phyloP scores from a whole-genome alignment of 2,797 vertebrate genomes.

The Crocodylus rhombifer region DNA sequence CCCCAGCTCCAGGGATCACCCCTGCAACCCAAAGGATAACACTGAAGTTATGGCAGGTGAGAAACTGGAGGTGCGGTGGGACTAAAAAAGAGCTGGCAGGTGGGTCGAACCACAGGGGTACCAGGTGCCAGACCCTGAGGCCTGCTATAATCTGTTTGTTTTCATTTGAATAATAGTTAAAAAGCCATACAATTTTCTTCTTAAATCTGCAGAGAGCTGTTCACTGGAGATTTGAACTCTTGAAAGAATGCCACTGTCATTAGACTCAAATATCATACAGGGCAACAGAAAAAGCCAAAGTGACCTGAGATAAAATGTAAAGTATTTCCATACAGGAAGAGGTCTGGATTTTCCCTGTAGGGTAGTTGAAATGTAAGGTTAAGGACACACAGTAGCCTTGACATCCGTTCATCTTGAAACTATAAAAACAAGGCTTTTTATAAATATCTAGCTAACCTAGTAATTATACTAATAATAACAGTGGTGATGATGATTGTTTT shows the following conservation, averaged over 20 bases:
- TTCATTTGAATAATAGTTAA: background rate
- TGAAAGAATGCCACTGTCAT: background rate
- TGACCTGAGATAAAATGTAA: background rate
- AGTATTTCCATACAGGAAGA: background rate
- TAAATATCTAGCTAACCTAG: background rate
- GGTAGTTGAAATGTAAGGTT: background rate
- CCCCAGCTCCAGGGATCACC: too few relatives aligned
- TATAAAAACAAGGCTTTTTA: background rate
- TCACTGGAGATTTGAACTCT: background rate
- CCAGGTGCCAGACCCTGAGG: too few relatives aligned
- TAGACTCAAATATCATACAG: background rate
- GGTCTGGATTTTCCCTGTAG: fast-evolving
- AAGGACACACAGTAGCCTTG: background rate
- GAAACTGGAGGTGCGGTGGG: too few relatives aligned
- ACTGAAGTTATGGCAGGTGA: too few relatives aligned
- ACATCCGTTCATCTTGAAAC: background rate
- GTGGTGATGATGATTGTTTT: too few relatives aligned
- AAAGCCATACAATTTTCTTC: background rate
- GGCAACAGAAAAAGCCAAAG: background rate
- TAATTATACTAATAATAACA: background rate
- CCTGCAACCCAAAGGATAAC: too few relatives aligned
- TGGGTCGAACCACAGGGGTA: too few relatives aligned
- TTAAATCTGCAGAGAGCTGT: background rate
- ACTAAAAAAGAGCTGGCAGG: too few relatives aligned
- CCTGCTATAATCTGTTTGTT: background rate